phyloP scores from a whole-genome alignment of 2,888 invertebrate species.

The Tridacna crocea region DNA sequence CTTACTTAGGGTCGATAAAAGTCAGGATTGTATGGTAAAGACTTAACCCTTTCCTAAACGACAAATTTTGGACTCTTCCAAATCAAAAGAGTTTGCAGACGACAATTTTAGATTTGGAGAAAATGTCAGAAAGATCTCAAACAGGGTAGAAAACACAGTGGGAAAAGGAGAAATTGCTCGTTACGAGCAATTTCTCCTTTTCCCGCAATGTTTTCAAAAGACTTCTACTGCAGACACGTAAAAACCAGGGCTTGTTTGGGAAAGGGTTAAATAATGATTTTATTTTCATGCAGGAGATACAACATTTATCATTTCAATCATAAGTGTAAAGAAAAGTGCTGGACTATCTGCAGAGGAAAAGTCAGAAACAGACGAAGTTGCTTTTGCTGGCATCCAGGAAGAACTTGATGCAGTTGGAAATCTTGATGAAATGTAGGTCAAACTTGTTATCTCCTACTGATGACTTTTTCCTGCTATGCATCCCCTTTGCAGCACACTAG shows the following conservation, averaged over 20 bases:
- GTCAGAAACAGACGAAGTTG: background rate
- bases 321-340: background rate
- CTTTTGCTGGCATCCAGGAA: background rate
- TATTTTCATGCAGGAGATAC: background rate
- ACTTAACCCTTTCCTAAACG: too few species aligned
- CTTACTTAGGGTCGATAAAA: too few species aligned
- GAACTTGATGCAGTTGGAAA: background rate
- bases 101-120: too few species aligned
- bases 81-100: too few species aligned
- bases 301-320: background rate
- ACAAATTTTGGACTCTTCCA: too few species aligned
- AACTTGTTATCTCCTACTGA: too few species aligned
- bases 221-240: background rate
- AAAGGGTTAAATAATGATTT: background rate
- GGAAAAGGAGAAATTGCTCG: background rate
- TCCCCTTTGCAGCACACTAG: too few species aligned
- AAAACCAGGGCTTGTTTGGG: background rate
- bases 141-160: background rate
- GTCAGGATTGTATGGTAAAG: too few species aligned
- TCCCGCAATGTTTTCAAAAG: background rate
- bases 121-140: too few species aligned
- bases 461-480: too few species aligned
- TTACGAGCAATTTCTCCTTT: too few species aligned
- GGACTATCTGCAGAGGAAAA: conserved; percentile 2
- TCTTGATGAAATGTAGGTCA: background rate